phyloP scores from a whole-genome alignment of 2,113 vertebrate genomes.

The Phylloscopus whistleri region DNA sequence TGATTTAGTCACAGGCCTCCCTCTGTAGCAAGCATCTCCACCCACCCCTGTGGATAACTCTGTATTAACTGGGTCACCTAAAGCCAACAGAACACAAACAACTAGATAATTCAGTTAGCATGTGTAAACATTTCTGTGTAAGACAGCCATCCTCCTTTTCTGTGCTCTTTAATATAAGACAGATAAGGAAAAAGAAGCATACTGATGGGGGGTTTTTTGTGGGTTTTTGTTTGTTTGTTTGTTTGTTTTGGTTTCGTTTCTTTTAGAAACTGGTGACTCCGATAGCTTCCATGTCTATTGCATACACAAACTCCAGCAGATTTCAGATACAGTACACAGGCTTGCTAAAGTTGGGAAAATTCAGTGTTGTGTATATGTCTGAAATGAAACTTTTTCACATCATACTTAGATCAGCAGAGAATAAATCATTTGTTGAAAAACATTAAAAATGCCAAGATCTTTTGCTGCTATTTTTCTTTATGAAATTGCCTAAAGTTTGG shows the following conservation, averaged over 20 bases:
- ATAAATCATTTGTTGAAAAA: neutral
- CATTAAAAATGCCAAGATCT: neutral
- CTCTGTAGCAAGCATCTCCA: neutral
- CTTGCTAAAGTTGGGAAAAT: neutral
- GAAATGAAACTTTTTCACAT: neutral
- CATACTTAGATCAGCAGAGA: neutral
- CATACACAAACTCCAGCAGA: neutral
- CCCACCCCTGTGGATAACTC: neutral
- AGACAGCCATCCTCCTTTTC: neutral
- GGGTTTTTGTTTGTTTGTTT: neutral
- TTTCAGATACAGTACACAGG: neutral
- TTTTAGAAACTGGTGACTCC: neutral
- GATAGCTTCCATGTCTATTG: neutral
- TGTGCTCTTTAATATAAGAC: neutral
- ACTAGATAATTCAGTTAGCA: neutral
- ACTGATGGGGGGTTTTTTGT: rapidly evolving
- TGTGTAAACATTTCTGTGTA: neutral
- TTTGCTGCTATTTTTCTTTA: neutral
- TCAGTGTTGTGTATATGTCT: neutral
- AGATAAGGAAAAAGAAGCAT: neutral
- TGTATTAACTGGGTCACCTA: neutral
- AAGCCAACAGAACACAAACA: neutral
- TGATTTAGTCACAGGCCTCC: neutral
- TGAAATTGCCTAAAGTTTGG: neutral
- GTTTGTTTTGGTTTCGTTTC: neutral